These are phyloP conservation scores for Paracyclopina nana DNA, from an alignment of 1,140 invertebrate species.

Conservation along the genomic window DNA sequence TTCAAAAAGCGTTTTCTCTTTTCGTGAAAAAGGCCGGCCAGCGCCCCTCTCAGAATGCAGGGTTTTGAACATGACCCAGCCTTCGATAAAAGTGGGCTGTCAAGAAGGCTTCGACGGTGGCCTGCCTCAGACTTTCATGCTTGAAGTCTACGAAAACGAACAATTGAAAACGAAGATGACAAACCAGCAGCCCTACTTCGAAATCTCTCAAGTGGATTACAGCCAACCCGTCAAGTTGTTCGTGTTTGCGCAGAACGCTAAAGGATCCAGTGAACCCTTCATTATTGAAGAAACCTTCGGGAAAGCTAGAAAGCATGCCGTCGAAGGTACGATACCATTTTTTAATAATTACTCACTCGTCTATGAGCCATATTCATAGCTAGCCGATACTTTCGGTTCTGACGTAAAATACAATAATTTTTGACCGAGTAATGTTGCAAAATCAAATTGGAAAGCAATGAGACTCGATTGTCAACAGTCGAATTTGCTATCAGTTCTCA, in stretches of 20 bases:
- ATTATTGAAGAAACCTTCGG: conserved; percentile 3
- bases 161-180: conserved; percentile 7
- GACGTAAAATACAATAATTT: no score
- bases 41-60: conserved; percentile 20
- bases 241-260: conserved; percentile 11
- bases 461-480: no score
- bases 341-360: no score
- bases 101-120: conserved; percentile 55
- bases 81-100: conserved; percentile 45
- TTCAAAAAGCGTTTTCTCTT: conserved; percentile 4
- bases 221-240: conserved; percentile 6
- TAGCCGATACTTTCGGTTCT: no score
- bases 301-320: conserved; percentile 3
- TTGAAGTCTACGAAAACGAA: conserved; percentile 45
- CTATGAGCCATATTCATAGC: no score
- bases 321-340: not conserved
- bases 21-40: conserved; percentile 20
- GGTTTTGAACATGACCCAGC: not conserved
- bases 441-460: no score
- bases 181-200: conserved; percentile 10
- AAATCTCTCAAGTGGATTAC: not conserved
- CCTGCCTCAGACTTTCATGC: conserved; percentile 53
- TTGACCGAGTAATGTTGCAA: no score
- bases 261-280: conserved; percentile 6
- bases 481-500: no score